Percentiles rank a stretch among this genome's conserved stretches.
Evolutionary conservation across 2,113 vertebrate species (phyloP).

Genomic region (Hylia prasina): DNA sequence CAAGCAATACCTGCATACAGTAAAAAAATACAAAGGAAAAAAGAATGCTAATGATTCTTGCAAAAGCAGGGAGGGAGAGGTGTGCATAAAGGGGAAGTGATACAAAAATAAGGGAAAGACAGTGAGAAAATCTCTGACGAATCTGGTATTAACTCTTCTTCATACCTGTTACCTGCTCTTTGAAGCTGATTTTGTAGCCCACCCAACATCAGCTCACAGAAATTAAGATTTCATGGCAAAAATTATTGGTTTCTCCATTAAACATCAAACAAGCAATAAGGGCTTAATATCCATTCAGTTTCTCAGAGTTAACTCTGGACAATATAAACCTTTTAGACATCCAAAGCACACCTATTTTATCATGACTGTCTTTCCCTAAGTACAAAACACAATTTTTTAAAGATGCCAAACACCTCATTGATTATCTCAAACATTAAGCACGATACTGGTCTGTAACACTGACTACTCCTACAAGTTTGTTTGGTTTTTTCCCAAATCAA

Average conservation of each 20-base stretch:
- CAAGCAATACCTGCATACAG: background rate
- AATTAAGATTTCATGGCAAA: background rate
- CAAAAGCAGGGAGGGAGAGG: background rate
- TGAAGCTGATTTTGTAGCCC: background rate
- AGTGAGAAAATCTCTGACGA: background rate
- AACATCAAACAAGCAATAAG: background rate
- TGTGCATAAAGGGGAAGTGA: background rate
- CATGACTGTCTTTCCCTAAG: background rate
- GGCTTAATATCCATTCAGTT: background rate
- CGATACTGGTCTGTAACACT: fast-evolving
- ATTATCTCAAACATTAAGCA: background rate
- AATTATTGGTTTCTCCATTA: background rate
- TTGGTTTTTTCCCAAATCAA: background rate
- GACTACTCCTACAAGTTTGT: background rate
- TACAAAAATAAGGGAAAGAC: background rate
- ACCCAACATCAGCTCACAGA: background rate
- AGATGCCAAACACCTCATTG: background rate
- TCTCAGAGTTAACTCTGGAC: background rate
- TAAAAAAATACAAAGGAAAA: background rate
- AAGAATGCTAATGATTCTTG: background rate
- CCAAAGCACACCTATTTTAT: background rate
- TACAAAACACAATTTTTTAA: background rate
- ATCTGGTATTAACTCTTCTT: background rate
- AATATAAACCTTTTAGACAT: background rate
- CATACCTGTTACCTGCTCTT: background rate